Base-by-base conservation (phyloP, 2,888 invertebrate genomes). In the Drosophila cognata region DNA sequence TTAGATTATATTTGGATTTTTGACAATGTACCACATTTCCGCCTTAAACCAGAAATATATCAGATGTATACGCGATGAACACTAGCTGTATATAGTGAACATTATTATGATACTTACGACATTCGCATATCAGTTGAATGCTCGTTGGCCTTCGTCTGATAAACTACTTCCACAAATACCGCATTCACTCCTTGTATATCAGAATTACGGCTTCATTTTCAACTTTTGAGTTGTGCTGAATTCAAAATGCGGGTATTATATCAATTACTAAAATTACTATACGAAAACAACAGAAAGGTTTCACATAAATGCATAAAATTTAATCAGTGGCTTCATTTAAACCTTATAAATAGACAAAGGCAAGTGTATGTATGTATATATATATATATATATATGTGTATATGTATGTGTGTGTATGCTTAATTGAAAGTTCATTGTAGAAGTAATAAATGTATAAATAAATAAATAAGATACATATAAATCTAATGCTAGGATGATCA, bases 241-340 rank as follows among this genome's bases (percentile, higher is more conserved):
- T 13, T 58, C 18, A 10, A 35, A n/a, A n/a, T 28, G 25, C 35
- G 55, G 11, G 11, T 25, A 31, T 29, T 35, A 29, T 25, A 18
- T 38, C 16, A 21, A 10, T 29, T n/a, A 33, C 11, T 33, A 33
- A 33, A 36, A 21, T 2, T 21, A 18, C 11, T 35, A 13, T 52
- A 65, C 41, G 51, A 65, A 65, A 31, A 35, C 18, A 36, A 65
- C 7, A 4, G n/a, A 56, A 50, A n/a, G 31, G n/a, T 46, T 52
- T 62, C 46, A 67, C 59, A 65, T 69, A 82, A 66, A 83, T 72
- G 71, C 71, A 77, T 88, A 86, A 38, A 56, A 69, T 86, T 63
- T 83, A 88, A 88, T 83, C 83, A 88, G 83, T 83, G 83, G 83
- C 86, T 74, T 83, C 60, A 70, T 76, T 76, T 64, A 65, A 70